Evolutionary conservation across 2,797 vertebrate genomes (phyloP).

Genomic region (Bradypodion ventrale): DNA sequence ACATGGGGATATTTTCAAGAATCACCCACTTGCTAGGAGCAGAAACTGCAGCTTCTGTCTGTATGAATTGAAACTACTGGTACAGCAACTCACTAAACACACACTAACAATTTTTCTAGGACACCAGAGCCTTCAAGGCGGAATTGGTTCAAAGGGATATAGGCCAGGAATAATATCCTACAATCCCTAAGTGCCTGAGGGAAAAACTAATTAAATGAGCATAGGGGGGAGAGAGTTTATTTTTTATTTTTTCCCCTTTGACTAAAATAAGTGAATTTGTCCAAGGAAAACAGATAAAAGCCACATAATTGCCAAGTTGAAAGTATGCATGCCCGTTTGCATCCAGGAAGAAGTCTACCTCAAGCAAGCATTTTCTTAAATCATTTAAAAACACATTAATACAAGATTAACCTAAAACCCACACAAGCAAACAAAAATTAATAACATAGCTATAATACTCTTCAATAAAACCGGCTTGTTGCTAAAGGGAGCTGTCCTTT

Average conservation of each 20-base stretch:
- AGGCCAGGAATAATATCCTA: not conserved
- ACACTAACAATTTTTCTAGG: not conserved
- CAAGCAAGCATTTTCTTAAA: slow-evolving; percentile 18
- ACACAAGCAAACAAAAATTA: not conserved
- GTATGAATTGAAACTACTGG: not conserved
- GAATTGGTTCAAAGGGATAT: slow-evolving; percentile 5
- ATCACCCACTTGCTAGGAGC: not conserved
- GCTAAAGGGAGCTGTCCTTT: not conserved
- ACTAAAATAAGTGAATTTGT: slow-evolving; percentile 50
- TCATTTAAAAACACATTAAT: slow-evolving; percentile 20
- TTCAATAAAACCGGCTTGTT: not conserved
- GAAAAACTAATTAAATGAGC: slow-evolving; percentile 7
- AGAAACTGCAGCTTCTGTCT: not conserved
- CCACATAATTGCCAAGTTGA: slow-evolving; percentile 48
- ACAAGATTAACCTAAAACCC: slow-evolving; percentile 1
- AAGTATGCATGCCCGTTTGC: slow-evolving; percentile 33
- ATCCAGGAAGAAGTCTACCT: slow-evolving; percentile 35
- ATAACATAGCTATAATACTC: not conserved
- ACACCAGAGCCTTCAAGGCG: slow-evolving; percentile 17
- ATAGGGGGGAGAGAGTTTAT: not conserved
- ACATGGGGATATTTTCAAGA: not conserved
- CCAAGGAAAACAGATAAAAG: slow-evolving; percentile 40
- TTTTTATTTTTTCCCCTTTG: not conserved
- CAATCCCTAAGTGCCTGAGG: not conserved
- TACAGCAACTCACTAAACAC: slow-evolving; percentile 16